These are phyloP conservation scores for Zosterops borbonicus DNA, from an alignment of 2,113 vertebrate genomes.

Conservation along the genomic window DNA sequence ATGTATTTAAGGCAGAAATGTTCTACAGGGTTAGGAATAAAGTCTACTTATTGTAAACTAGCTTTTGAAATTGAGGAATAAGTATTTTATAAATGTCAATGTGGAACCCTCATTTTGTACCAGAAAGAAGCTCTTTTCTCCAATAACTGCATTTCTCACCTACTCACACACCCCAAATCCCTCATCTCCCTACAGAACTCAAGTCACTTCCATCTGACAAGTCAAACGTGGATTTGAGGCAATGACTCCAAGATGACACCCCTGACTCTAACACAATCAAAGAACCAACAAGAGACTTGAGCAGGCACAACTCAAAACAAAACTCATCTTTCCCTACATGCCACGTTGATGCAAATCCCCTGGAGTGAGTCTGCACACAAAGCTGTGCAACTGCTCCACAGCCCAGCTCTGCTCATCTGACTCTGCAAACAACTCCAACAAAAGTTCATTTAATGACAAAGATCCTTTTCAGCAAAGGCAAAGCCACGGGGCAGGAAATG, in stretches of 20 bases:
- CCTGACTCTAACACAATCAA: neutral
- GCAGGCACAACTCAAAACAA: neutral
- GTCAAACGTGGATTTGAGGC: neutral
- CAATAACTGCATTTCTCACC: neutral
- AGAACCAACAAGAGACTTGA: neutral
- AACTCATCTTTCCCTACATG: neutral
- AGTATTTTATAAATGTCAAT: neutral
- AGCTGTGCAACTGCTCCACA: neutral
- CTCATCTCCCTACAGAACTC: neutral
- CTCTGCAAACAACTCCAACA: neutral
- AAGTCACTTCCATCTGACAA: neutral
- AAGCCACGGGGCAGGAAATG: slow-evolving; percentile 4
- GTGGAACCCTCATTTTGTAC: neutral
- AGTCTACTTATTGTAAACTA: neutral
- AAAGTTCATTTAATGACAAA: neutral
- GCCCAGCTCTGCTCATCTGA: neutral
- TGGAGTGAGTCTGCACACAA: neutral
- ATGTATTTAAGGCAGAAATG: neutral
- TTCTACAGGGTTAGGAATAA: neutral
- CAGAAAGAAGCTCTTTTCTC: neutral
- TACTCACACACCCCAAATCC: neutral
- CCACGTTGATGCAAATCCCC: rapidly evolving
- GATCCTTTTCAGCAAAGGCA: neutral
- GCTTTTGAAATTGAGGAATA: neutral
- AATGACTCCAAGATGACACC: neutral